phyloP scores from a whole-genome alignment of 2,113 vertebrate genomes.

The Oreotrochilus melanogaster region DNA sequence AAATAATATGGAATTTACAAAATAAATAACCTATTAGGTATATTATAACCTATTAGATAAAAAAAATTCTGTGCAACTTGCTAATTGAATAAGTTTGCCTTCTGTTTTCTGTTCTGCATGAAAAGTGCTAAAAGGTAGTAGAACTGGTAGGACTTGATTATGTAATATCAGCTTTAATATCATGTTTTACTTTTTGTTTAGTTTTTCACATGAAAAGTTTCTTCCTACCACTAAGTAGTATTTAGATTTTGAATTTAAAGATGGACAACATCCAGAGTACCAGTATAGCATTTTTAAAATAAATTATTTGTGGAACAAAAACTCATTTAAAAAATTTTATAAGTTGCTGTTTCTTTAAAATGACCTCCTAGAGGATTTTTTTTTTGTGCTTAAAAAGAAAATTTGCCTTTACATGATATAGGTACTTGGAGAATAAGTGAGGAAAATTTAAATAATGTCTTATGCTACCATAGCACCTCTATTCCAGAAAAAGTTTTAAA shows the following conservation, averaged over 20 bases:
- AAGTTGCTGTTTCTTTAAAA: neutral
- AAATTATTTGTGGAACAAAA: neutral
- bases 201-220: neutral
- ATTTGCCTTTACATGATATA: neutral
- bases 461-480: neutral
- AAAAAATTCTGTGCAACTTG: neutral
- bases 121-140: neutral
- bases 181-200: neutral
- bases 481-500: neutral
- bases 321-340: neutral
- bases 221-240: neutral
- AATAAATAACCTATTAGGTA: neutral
- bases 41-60: neutral
- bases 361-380: neutral
- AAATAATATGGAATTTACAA: neutral
- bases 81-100: neutral
- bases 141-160: neutral
- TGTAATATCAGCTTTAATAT: neutral
- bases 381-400: neutral
- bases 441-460: neutral
- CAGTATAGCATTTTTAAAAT: neutral
- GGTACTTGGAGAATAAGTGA: neutral
- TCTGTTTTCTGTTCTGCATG: neutral
- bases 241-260: neutral
- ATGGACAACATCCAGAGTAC: neutral